Evolutionary conservation across 2,797 vertebrate genomes (phyloP), one percentile per base, ranked within the genome.

Genomic region (Enoplosus armatus): DNA sequence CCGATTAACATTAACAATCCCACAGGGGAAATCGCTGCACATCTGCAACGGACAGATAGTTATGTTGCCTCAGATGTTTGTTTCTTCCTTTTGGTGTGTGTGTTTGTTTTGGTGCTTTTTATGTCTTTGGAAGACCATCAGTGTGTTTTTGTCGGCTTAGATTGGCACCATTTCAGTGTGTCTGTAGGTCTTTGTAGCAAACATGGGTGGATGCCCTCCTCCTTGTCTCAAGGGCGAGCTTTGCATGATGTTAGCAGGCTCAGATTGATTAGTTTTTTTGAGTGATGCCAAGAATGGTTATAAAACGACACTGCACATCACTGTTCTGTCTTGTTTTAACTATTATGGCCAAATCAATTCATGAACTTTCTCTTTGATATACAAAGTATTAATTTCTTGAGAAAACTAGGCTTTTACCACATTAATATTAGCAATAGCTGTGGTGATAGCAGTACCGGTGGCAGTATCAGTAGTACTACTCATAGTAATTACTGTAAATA

Each of bases 1-100:
- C 93, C 90, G 93, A 95, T 96, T 95, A 96, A 86, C 92, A 87
- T 87, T 89, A 94, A 92, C 91, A 82, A 89, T 93, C 93, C 95
- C 93, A 76, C 83, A 77, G 93, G 94, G 93, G 91, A 92, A 89
- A 92, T 92, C 87, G 60, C 82, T 63, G 87, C 93, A 90, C 93
- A 95, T 95, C 94, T 96, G 95, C 94, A 94, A 77, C 33, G 18
- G 68, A 79, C 89, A 91, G 95, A 96, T 96, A 95, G 95, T 95
- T 90, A 92, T 62, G 80, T 80, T 59, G 89, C 86, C 90, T 94
- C 90, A 91, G 87, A 94, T 94, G 90, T 93, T 94, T 92, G 74
- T 85, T 85, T 85, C 66, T 84, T 76, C 87, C 62, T 65, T 79
- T 77, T 48, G 79, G 79, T 73, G 78, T 47, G 59, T 47, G 51